phyloP scores from a whole-genome alignment of 2,113 vertebrate genomes.

The Fregata magnificens region DNA sequence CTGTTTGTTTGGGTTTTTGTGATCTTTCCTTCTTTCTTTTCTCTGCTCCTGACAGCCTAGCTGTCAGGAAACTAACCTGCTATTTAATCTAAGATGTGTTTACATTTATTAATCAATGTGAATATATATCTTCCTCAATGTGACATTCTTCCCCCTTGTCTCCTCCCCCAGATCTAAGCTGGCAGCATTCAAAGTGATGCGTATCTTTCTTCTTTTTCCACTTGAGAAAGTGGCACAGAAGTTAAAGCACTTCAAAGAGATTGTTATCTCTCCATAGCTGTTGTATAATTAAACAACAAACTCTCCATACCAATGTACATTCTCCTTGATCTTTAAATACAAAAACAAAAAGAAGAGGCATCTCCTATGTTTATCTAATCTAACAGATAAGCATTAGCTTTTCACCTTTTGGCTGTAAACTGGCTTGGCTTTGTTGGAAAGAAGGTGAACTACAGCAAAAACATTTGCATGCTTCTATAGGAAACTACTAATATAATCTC shows the following conservation, averaged over 20 bases:
- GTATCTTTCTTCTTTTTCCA: conserved; percentile 1
- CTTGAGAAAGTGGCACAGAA: conserved; percentile 27
- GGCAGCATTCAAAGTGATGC: conserved; percentile 14
- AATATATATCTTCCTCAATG: conserved; percentile 36
- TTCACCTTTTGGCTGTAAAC: neutral
- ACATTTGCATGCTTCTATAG: neutral
- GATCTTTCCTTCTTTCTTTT: neutral
- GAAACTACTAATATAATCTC: neutral
- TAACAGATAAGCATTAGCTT: neutral
- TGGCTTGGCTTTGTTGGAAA: neutral
- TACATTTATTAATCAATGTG: conserved; percentile 48
- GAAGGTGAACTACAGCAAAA: neutral
- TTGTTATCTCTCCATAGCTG: conserved; percentile 15
- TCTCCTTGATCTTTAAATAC: conserved; percentile 47
- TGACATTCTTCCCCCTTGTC: neutral
- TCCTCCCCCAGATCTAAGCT: conserved; percentile 37
- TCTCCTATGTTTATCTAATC: neutral
- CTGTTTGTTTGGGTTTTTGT: neutral
- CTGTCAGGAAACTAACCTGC: conserved; percentile 15
- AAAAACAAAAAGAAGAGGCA: conserved; percentile 9
- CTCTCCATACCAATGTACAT: neutral
- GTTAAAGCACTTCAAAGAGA: conserved; percentile 58
- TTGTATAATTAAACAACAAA: conserved; percentile 54
- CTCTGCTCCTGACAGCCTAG: neutral
- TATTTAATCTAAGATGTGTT: conserved; percentile 57